These are phyloP conservation scores for Nasonia vitripennis DNA, from an alignment of 1,140 invertebrate genomes.

Conservation along the genomic window DNA sequence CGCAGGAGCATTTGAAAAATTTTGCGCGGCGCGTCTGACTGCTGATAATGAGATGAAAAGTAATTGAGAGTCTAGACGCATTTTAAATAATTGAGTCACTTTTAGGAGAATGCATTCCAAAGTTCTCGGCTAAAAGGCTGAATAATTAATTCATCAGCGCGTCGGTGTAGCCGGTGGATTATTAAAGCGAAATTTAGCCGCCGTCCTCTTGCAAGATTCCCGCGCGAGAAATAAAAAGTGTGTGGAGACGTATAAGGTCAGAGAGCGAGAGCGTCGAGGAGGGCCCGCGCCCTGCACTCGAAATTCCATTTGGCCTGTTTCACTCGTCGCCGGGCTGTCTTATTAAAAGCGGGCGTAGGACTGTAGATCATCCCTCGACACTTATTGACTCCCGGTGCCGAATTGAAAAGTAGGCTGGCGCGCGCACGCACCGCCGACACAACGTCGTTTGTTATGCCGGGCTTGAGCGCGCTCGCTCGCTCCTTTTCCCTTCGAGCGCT, in stretches of 20 bases:
- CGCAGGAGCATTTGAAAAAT: no score
- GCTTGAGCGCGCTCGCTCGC: constrained; percentile 26
- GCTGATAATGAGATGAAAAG: background rate
- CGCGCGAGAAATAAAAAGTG: background rate
- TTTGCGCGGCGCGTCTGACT: no score
- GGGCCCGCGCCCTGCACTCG: background rate
- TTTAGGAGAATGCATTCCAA: background rate
- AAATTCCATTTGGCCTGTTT: constrained; percentile 52
- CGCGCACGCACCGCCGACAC: constrained; percentile 54
- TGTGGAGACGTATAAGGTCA: constrained; percentile 8
- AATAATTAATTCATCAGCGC: constrained; percentile 22
- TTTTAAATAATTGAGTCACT: background rate
- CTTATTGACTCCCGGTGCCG: constrained; percentile 69
- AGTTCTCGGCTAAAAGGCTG: background rate
- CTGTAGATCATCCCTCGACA: constrained; percentile 70
- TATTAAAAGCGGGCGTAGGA: constrained; percentile 60
- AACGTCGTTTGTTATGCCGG: constrained; percentile 66
- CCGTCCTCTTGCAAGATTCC: background rate
- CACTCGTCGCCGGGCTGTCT: constrained; percentile 55
- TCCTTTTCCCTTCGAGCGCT: constrained; percentile 20
- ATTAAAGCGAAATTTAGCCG: constrained; percentile 11
- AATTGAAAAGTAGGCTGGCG: constrained; percentile 70
- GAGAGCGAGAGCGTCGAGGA: background rate
- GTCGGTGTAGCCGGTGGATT: background rate
- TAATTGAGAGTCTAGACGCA: constrained; percentile 22